phyloP scores from a whole-genome alignment of 1,140 invertebrate species.

The Carcinoscorpius rotundicauda region DNA sequence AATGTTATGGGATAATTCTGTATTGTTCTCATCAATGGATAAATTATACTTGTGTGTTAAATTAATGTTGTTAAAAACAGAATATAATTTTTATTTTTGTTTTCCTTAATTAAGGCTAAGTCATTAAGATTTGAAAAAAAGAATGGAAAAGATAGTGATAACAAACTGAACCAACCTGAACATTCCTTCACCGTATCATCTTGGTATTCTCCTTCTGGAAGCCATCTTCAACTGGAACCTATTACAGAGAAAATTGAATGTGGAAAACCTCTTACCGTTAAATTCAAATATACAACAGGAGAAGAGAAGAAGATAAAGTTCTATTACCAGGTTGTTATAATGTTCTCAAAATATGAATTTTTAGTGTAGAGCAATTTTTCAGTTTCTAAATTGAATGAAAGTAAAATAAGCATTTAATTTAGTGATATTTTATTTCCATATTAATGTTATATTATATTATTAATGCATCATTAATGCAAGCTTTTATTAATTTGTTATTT shows the following conservation, averaged over 20 bases:
- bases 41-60: no score
- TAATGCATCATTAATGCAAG: no score
- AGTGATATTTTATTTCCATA: no score
- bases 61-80: no score
- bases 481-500: no score
- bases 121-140: slow-evolving; percentile 3
- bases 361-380: no score
- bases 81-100: background rate
- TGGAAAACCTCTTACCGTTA: slow-evolving; percentile 22
- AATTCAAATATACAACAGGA: slow-evolving; percentile 29
- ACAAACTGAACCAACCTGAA: background rate
- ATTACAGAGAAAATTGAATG: slow-evolving; percentile 23
- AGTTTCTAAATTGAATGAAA: no score
- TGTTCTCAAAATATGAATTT: no score
- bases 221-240: slow-evolving; percentile 29
- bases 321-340: slow-evolving; percentile 25
- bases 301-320: slow-evolving; percentile 25
- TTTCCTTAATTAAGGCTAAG: slow-evolving; percentile 10
- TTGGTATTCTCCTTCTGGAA: slow-evolving; percentile 33
- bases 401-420: no score
- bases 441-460: no score
- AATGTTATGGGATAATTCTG: no score
- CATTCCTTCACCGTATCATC: slow-evolving; percentile 3
- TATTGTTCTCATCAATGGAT: no score
- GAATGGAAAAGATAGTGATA: background rate